These are phyloP conservation scores for Spermophilus dauricus DNA, from an alignment of 2,113 vertebrate genomes.

Conservation along the genomic window DNA sequence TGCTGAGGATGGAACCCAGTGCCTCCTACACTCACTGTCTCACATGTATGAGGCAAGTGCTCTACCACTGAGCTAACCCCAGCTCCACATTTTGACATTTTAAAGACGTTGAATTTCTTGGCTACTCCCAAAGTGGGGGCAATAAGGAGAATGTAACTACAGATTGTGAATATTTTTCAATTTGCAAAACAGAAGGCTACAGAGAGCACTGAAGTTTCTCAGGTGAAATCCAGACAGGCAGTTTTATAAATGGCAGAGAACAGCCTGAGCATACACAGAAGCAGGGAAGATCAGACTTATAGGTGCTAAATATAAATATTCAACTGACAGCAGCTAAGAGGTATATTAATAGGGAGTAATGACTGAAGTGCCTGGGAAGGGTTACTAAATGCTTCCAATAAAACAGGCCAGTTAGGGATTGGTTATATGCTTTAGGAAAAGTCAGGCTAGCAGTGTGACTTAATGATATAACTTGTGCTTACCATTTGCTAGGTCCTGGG, in stretches of 20 bases:
- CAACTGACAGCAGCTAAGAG: neutral
- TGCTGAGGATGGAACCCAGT: too few species aligned
- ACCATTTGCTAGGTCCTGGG: neutral
- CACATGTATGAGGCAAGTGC: too few species aligned
- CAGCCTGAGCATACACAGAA: neutral
- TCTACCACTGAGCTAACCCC: too few species aligned
- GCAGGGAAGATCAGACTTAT: neutral
- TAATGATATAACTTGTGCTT: neutral
- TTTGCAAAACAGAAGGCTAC: neutral
- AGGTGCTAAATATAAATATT: neutral
- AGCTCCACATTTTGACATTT: neutral
- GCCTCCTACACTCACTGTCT: too few species aligned
- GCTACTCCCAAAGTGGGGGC: neutral
- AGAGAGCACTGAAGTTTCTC: neutral
- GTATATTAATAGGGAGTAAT: neutral
- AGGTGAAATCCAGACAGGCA: neutral
- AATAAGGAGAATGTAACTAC: neutral
- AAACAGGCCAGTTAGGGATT: too few species aligned
- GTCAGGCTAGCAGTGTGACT: neutral
- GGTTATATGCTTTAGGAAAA: too few species aligned
- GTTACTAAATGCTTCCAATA: neutral
- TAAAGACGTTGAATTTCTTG: constrained; percentile 1
- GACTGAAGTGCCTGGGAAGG: neutral
- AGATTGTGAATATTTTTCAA: constrained; percentile 75
- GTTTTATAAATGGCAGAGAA: neutral